A percentile compares a stretch with the other conserved stretches of the same genome.
Evolutionary conservation across 2,113 vertebrate genomes (phyloP).

Genomic region (Scortum barcoo): DNA sequence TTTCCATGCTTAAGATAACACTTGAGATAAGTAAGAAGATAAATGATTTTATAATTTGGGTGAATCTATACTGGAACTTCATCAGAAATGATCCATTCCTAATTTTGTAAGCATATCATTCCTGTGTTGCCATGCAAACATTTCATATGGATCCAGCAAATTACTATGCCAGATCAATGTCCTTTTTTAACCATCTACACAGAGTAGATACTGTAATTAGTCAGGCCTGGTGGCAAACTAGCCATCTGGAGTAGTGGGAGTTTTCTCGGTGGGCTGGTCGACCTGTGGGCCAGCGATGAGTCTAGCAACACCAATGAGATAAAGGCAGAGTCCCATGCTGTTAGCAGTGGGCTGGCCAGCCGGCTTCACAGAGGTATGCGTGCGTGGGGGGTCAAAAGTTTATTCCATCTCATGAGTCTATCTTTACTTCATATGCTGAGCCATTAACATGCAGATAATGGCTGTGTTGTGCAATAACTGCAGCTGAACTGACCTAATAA

Average conservation of each 20-base stretch:
- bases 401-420: slow-evolving; percentile 36
- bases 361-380: background rate
- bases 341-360: slow-evolving; percentile 27
- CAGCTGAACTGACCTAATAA: background rate
- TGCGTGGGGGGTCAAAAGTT: slow-evolving; percentile 41
- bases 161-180: slow-evolving; percentile 29
- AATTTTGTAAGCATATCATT: slow-evolving; percentile 9
- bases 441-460: slow-evolving; percentile 26
- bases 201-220: slow-evolving; percentile 60
- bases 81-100: background rate
- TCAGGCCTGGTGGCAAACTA: slow-evolving; percentile 50
- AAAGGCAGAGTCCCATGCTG: slow-evolving; percentile 40
- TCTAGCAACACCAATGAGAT: slow-evolving; percentile 43
- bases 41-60: background rate
- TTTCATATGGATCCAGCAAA: slow-evolving; percentile 30
- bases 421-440: slow-evolving; percentile 37
- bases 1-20: background rate
- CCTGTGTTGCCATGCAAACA: slow-evolving; percentile 20
- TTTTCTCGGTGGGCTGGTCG: slow-evolving; percentile 55
- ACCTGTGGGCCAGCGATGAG: slow-evolving; percentile 52
- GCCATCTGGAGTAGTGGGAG: slow-evolving; percentile 70
- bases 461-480: slow-evolving; percentile 3
- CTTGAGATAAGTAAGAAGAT: background rate
- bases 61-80: background rate
- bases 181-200: slow-evolving; percentile 39